Evolutionary conservation across 2,113 vertebrate genomes (phyloP), one percentile per base, ranked within the genome.

Genomic region (Catharus minimus): DNA sequence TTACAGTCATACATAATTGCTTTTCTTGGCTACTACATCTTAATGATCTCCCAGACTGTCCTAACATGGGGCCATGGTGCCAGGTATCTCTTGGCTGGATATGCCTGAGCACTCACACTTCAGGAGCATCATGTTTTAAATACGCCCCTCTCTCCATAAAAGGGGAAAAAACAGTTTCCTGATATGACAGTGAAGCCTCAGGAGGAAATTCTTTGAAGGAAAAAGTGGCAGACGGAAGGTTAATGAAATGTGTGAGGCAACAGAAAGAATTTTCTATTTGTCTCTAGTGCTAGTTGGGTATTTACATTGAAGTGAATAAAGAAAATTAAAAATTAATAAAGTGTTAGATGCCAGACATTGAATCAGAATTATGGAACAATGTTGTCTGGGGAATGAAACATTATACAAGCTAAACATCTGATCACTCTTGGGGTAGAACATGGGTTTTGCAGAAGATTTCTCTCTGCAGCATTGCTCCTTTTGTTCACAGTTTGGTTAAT

Each of bases 1-100:
- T n/a, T 68, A 62, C 18, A 87, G n/a, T n/a, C 6, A 17, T 43
- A 64, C 65, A 43, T 28, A 38, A 39, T 47, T 72, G 11, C 28
- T 47, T 57, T 39, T 26, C 22, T 50, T 61, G 33, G 28, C 75
- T 73, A 49, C 60, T 61, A 36, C 28, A 13, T 67, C n/a, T 78
- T 68, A 81, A 57, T 0, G 1, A 61, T 82, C 60, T 73, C 24
- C 47, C 61, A 30, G 7, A 62, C 13, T 39, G 33, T 41, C 2
- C 0, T 13, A 21, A 61, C 2, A 7, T 52, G 66, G n/a, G 47
- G 13, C 19, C 0, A 0, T 1, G 1, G 5, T 90, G 43, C 61
- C 39, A 69, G 32, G 22, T 38, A 69, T 93, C 79, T 86, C 49
- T 81, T 92, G 80, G 11, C 57, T 86, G 82, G 65, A 66, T 14